Conservation (phyloP, 2,797 vertebrate species). For the Mormyrus proboscirostris region DNA sequence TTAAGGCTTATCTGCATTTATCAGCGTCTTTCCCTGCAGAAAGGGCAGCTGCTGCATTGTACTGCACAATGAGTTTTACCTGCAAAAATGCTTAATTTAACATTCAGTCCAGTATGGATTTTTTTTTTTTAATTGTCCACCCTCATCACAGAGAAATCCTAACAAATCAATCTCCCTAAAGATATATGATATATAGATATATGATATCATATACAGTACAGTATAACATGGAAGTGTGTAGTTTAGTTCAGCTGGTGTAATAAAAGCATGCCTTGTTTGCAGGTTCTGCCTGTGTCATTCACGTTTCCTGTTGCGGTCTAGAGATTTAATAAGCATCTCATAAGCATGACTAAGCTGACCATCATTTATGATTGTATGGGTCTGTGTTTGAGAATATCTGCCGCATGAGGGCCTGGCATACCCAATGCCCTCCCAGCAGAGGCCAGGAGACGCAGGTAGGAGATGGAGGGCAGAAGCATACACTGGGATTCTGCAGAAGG, state of each 20-base stretch:
- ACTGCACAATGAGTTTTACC: neutral
- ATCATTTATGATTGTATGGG: slow-evolving; percentile 4
- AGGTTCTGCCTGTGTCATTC: neutral
- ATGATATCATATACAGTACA: too few species aligned
- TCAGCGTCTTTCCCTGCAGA: neutral
- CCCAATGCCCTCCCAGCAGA: neutral
- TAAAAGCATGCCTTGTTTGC: neutral
- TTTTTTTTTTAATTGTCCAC: neutral
- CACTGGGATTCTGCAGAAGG: neutral
- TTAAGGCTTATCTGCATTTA: neutral
- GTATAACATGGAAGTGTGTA: neutral
- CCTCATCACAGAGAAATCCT: neutral
- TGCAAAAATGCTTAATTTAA: neutral
- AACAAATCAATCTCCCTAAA: neutral
- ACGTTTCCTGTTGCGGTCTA: neutral
- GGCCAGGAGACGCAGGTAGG: neutral
- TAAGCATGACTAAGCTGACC: neutral
- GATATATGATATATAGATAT: too few species aligned
- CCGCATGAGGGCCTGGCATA: neutral
- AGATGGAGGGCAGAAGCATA: neutral
- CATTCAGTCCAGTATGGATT: neutral
- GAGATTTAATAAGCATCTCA: neutral
- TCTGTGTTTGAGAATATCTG: neutral
- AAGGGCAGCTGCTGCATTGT: neutral
- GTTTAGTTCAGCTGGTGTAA: neutral